These are phyloP conservation scores for Busseola fusca DNA, from an alignment of 2,888 invertebrate genomes.

Conservation along the genomic window DNA sequence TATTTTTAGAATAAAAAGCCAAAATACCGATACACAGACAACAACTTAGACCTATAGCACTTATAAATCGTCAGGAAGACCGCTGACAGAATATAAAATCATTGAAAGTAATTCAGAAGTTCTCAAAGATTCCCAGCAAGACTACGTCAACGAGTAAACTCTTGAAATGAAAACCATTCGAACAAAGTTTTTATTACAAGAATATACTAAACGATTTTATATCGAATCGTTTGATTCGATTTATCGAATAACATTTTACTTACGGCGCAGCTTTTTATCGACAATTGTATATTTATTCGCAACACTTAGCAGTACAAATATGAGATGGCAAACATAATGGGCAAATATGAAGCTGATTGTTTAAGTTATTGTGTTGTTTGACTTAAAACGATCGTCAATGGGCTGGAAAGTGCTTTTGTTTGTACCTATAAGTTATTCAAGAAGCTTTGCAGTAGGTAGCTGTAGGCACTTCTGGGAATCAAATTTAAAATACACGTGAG, in stretches of 20 bases:
- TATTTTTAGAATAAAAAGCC: neutral
- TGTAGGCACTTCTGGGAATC: constrained; percentile 10
- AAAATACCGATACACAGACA: neutral
- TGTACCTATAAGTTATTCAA: constrained; percentile 40
- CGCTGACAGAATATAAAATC: constrained; percentile 51
- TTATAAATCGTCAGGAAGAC: neutral
- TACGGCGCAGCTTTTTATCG: constrained; percentile 42
- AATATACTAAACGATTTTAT: constrained; percentile 52
- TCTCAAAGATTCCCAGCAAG: constrained; percentile 48
- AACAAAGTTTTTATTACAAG: constrained; percentile 53
- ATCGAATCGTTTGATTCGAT: constrained; percentile 40
- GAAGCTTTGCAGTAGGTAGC: constrained; percentile 23
- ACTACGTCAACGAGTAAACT: constrained; percentile 56
- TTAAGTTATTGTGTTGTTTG: constrained; percentile 57
- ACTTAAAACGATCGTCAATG: constrained; percentile 48
- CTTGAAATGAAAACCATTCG: constrained; percentile 46
- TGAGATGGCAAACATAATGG: constrained; percentile 52
- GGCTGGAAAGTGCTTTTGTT: constrained; percentile 54
- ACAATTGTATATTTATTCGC: constrained; percentile 49
- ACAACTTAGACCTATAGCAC: neutral
- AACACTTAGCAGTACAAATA: constrained; percentile 56
- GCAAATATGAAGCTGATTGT: constrained; percentile 55
- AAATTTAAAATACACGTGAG: neutral
- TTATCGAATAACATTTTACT: constrained; percentile 47
- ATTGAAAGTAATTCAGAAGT: constrained; percentile 49